Percentiles rank a stretch among this genome's conserved stretches.
These are phyloP conservation scores for Polypedilum pembai DNA, from an alignment of 1,140 invertebrate species.

Conservation along the genomic window DNA sequence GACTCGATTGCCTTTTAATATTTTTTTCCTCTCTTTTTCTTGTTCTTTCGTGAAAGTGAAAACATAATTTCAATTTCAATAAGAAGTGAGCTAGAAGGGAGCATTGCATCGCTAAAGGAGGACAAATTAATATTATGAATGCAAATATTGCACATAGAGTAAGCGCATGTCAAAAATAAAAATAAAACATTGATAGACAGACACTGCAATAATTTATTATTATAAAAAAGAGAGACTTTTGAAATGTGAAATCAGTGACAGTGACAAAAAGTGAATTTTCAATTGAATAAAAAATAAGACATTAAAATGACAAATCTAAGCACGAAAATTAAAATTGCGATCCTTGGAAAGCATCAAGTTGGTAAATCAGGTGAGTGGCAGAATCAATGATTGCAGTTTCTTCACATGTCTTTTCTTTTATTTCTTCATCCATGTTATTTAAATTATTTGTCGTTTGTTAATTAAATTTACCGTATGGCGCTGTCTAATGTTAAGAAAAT, in stretches of 20 bases:
- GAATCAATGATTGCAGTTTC: neutral
- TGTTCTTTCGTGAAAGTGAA: constrained; percentile 5
- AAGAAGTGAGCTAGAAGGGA: neutral
- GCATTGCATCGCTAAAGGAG: too few relatives aligned
- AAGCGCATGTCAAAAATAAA: neutral
- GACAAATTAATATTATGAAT: too few relatives aligned
- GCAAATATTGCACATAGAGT: neutral
- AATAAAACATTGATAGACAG: neutral
- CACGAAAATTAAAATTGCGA: constrained; percentile 61
- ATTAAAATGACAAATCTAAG: constrained; percentile 49
- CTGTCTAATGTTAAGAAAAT: too few relatives aligned
- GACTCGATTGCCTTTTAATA: neutral
- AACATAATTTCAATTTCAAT: constrained; percentile 20
- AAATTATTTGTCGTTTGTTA: too few relatives aligned
- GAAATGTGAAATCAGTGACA: neutral
- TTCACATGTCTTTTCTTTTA: neutral
- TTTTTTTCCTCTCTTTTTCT: neutral
- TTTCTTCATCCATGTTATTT: too few relatives aligned
- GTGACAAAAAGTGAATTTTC: neutral
- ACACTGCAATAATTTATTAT: constrained; percentile 5
- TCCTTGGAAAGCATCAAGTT: constrained; percentile 57
- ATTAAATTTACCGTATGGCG: too few relatives aligned
- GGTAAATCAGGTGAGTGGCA: constrained; percentile 58
- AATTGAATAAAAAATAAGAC: constrained; percentile 6
- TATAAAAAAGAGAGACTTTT: neutral